Conservation (phyloP, 1,140 invertebrate species). For the Melitaea cinxia region DNA sequence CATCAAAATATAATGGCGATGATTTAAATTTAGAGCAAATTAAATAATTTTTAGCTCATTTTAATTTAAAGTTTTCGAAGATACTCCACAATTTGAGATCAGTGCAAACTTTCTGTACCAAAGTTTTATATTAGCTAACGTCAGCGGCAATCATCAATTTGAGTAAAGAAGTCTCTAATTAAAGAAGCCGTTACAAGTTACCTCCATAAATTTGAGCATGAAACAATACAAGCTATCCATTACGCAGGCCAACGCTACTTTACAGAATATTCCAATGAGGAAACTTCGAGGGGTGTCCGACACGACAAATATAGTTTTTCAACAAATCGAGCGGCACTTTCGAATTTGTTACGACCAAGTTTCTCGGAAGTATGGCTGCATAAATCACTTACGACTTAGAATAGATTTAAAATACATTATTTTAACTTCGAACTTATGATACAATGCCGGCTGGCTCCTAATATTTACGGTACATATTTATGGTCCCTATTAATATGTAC, state of each 20-base stretch:
- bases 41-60: constrained; percentile 9
- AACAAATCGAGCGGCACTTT: constrained; percentile 57
- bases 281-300: constrained; percentile 65
- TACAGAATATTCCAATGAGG: constrained; percentile 72
- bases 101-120: constrained; percentile 28
- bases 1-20: constrained; percentile 25
- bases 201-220: constrained; percentile 77
- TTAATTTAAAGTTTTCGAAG: constrained; percentile 39
- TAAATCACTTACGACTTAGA: constrained; percentile 57
- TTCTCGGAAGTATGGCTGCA: constrained; percentile 44
- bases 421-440: constrained; percentile 32
- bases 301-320: constrained; percentile 77
- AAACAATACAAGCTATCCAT: constrained; percentile 78
- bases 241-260: constrained; percentile 70
- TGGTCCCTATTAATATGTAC: constrained; percentile 18
- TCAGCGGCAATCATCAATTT: constrained; percentile 79
- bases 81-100: constrained; percentile 51
- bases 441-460: constrained; percentile 13
- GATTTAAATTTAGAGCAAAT: constrained; percentile 16
- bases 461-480: constrained; percentile 16
- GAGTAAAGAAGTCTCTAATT: constrained; percentile 79
- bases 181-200: constrained; percentile 81
- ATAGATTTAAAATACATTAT: constrained; percentile 48
- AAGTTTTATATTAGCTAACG: constrained; percentile 71
- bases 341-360: constrained; percentile 61